phyloP scores from a whole-genome alignment of 1,140 invertebrate genomes.

The Solenopsis fugax region DNA sequence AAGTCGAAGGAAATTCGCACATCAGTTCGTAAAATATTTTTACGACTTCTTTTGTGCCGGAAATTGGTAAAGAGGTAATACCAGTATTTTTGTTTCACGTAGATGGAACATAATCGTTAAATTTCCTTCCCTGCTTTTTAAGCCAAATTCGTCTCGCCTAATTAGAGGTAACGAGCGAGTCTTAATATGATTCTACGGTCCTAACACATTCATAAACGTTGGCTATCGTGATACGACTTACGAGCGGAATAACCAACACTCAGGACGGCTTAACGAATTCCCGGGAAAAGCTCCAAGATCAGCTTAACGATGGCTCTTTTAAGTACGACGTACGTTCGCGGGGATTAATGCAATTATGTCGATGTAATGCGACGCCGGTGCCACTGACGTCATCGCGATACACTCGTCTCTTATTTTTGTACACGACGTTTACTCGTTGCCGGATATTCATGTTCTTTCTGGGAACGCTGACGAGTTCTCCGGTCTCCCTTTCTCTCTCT shows the following conservation, averaged over 20 bases:
- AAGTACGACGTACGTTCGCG: conserved; percentile 58
- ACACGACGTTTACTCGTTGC: conserved; percentile 66
- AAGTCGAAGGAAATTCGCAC: neutral
- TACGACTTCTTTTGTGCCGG: neutral
- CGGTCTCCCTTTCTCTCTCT: conserved; percentile 45
- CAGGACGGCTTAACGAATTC: conserved; percentile 36
- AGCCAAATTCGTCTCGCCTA: conserved; percentile 43
- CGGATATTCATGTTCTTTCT: conserved; percentile 79
- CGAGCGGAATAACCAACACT: conserved; percentile 5
- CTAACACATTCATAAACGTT: conserved; percentile 5
- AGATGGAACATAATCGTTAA: conserved; percentile 4
- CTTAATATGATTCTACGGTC: conserved; percentile 55
- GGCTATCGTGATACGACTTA: conserved; percentile 9
- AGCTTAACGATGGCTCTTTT: conserved; percentile 67
- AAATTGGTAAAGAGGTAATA: neutral
- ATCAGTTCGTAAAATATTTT: neutral
- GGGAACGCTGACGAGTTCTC: conserved; percentile 74
- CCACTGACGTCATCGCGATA: conserved; percentile 75
- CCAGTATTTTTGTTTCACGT: neutral
- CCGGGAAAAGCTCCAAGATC: conserved; percentile 52
- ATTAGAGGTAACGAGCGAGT: conserved; percentile 44
- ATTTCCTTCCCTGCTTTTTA: neutral
- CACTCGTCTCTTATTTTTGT: conserved; percentile 58
- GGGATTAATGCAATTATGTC: conserved; percentile 79
- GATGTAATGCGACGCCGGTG: conserved; percentile 78